Conservation (phyloP, 2,888 invertebrate species). For the Hydraecia micacea region DNA sequence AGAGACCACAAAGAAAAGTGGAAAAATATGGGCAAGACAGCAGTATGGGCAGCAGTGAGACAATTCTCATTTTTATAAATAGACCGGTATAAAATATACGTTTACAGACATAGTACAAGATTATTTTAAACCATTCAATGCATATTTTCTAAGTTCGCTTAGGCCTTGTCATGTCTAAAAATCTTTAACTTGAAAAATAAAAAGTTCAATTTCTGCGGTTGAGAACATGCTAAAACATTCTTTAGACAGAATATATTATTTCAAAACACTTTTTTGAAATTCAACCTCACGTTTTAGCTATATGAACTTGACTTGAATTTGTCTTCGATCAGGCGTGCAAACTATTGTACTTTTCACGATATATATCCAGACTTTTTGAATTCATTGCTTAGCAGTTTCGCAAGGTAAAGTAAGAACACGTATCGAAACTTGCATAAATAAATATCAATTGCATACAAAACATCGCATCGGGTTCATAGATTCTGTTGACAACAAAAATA, state of each 20-base stretch:
- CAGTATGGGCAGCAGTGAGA: background rate
- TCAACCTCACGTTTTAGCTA: slow-evolving; percentile 20
- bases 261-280: slow-evolving; percentile 8
- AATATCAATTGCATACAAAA: slow-evolving; percentile 35
- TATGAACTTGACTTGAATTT: slow-evolving; percentile 43
- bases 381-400: slow-evolving; percentile 1
- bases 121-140: background rate
- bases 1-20: background rate
- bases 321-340: slow-evolving; percentile 8
- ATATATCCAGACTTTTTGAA: slow-evolving; percentile 26
- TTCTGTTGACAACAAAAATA: slow-evolving; percentile 9
- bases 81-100: background rate
- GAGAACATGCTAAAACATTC: slow-evolving; percentile 28
- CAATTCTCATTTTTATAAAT: background rate
- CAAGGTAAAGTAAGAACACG: slow-evolving; percentile 14
- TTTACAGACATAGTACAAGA: background rate
- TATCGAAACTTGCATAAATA: slow-evolving; percentile 16
- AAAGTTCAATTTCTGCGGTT: background rate
- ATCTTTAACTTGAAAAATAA: background rate
- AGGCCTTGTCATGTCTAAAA: background rate
- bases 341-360: slow-evolving; percentile 28
- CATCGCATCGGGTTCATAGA: background rate
- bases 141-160: too few species aligned
- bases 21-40: too few species aligned
- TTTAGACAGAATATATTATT: slow-evolving; percentile 21